Percentiles rank a stretch among this genome's conserved stretches.
phyloP scores from a whole-genome alignment of 2,888 invertebrate species.

The Coronaproctus castanopsis region DNA sequence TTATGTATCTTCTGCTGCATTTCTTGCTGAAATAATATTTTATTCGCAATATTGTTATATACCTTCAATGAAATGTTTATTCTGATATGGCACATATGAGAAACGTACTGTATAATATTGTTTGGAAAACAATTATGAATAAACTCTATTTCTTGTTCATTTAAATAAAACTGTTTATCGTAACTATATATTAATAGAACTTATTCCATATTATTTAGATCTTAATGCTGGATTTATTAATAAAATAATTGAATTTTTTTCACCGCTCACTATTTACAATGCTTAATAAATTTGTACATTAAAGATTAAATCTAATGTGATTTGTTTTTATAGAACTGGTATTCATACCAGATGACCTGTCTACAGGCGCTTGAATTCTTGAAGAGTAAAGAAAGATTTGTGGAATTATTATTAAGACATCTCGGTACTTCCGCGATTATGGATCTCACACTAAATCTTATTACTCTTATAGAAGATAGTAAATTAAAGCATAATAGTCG shows the following conservation, averaged over 20 bases:
- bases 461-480: slow-evolving; percentile 58
- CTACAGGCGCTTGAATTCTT: slow-evolving; percentile 82
- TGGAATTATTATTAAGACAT: slow-evolving; percentile 69
- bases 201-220: not conserved
- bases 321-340: slow-evolving; percentile 51
- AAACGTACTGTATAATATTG: too few species aligned
- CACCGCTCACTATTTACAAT: too few species aligned
- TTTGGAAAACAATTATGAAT: too few species aligned
- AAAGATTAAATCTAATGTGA: too few species aligned
- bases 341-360: slow-evolving; percentile 76
- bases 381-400: slow-evolving; percentile 65
- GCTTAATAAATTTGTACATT: too few species aligned
- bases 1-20: too few species aligned
- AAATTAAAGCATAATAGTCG: slow-evolving; percentile 46
- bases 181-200: not conserved
- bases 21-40: too few species aligned
- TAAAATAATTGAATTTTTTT: slow-evolving; percentile 7
- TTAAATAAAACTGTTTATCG: not conserved
- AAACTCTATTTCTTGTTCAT: too few species aligned
- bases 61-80: too few species aligned
- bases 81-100: too few species aligned
- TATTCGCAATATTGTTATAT: too few species aligned
- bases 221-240: not conserved
- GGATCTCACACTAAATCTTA: slow-evolving; percentile 70
- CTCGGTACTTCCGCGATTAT: slow-evolving; percentile 85